Evolutionary conservation across 2,797 vertebrate genomes (phyloP).

Genomic region (Enteromius mattozi): DNA sequence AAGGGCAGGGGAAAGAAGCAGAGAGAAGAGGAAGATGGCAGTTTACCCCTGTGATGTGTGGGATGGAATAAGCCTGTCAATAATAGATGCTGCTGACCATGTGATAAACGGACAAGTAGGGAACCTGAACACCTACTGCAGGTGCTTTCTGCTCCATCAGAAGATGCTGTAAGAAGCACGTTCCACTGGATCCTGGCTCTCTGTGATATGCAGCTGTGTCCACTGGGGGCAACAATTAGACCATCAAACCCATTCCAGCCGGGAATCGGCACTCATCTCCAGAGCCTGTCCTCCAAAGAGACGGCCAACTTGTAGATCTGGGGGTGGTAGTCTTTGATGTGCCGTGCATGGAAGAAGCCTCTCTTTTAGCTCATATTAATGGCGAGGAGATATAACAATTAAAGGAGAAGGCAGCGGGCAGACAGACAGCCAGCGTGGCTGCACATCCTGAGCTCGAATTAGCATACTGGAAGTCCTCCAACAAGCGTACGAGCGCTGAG

Average conservation of each 20-base stretch:
- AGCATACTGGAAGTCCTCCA: slow-evolving; percentile 53
- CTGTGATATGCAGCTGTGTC: slow-evolving; percentile 78
- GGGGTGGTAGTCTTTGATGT: slow-evolving; percentile 82
- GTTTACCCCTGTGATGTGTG: slow-evolving; percentile 19
- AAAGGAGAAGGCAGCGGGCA: slow-evolving; percentile 69
- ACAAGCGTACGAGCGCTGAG: slow-evolving; percentile 43
- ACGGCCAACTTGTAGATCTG: slow-evolving; percentile 81
- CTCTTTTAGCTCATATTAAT: slow-evolving; percentile 79
- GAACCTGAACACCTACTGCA: slow-evolving; percentile 7
- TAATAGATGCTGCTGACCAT: neutral
- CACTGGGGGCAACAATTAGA: slow-evolving; percentile 86
- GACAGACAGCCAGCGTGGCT: slow-evolving; percentile 59
- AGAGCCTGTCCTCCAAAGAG: slow-evolving; percentile 77
- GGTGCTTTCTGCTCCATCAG: slow-evolving; percentile 9
- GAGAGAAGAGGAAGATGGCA: slow-evolving; percentile 13
- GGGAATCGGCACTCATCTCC: slow-evolving; percentile 71
- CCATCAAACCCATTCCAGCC: slow-evolving; percentile 81
- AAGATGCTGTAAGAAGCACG: neutral
- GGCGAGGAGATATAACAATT: slow-evolving; percentile 78
- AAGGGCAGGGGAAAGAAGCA: slow-evolving; percentile 3
- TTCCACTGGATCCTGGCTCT: slow-evolving; percentile 62
- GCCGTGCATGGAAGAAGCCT: slow-evolving; percentile 72
- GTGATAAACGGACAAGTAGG: slow-evolving; percentile 24
- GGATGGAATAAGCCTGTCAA: slow-evolving; percentile 23
- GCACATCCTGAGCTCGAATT: slow-evolving; percentile 44